Evolutionary conservation across 2,888 invertebrate genomes (phyloP), one percentile per base, ranked within the genome.

Genomic region (Sericinus montela): DNA sequence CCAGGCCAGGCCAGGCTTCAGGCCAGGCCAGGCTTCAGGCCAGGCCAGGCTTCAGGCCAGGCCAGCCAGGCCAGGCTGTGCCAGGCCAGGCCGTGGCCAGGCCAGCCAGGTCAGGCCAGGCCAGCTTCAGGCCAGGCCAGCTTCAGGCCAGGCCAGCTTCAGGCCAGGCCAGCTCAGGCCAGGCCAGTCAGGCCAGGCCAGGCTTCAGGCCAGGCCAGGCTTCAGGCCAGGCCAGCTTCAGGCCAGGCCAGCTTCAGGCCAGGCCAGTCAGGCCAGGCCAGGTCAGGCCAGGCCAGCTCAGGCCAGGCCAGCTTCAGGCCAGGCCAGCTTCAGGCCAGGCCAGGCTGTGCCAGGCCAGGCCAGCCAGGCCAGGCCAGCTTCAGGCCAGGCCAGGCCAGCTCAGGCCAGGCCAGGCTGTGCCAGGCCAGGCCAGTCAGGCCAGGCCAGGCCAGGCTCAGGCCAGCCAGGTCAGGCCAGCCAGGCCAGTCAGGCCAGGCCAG

Each of bases 341-440:
- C 51, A 51, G 53, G 57, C 47, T 52, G 47, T 50, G 53, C 50
- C 54, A 51, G 53, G 55, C 54, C 47, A 50, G 55, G 57, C 55
- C 55, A 52, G 56, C 59, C 57, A 55, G 58, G 59, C 57, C 56
- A 51, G 58, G 58, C 58, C 58, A 54, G 56, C n/a, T 56, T 57
- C 54, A 55, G 56, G 55, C 54, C 54, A 56, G 56, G 57, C 53
- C n/a, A n/a, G n/a, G n/a, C n/a, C n/a, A n/a, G n/a, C n/a, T n/a
- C 52, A 56, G 58, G 56, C 57, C 56, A 55, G 54, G 56, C 54
- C 53, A 55, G 54, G 57, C 54, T 19, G 53, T 53, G 54, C 52
- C 49, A 55, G 57, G 55, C 55, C 54, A 56, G 54, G 57, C 56
- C 56, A 54, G n/a, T n/a, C n/a, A n/a, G n/a, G n/a, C n/a, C n/a